Conservation (phyloP, 2,797 vertebrate genomes). For the Paramormyrops hopkinsi region DNA sequence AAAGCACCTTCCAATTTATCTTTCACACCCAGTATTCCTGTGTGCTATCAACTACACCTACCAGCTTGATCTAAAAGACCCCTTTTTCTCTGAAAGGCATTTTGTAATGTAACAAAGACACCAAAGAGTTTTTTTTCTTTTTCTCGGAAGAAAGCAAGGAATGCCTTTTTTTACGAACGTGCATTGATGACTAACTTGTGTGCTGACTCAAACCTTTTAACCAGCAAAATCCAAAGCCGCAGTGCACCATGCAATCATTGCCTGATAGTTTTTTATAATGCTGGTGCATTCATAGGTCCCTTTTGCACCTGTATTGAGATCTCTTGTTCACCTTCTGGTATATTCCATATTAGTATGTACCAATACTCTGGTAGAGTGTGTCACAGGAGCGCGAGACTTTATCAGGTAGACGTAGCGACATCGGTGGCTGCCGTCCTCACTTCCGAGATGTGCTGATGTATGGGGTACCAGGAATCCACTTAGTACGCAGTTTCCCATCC, state of each 20-base stretch:
- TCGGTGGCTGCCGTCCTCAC: neutral
- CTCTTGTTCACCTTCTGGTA: neutral
- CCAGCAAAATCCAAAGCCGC: neutral
- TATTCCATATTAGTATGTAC: neutral
- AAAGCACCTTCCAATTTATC: neutral
- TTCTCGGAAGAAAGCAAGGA: neutral
- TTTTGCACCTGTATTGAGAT: neutral
- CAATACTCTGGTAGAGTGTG: neutral
- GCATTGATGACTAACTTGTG: neutral
- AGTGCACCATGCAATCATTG: neutral
- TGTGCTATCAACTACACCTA: neutral
- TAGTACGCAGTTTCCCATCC: neutral
- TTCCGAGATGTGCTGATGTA: neutral
- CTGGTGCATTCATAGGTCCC: neutral
- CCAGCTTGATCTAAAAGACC: neutral
- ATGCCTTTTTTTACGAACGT: neutral
- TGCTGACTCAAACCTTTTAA: constrained; percentile 5
- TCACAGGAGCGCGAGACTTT: neutral
- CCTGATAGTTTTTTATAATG: neutral
- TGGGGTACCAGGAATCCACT: neutral
- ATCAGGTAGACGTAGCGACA: neutral
- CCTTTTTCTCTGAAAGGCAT: constrained; percentile 1
- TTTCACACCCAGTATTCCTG: neutral
- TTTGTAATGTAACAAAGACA: neutral
- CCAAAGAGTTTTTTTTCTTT: neutral